phyloP scores from a whole-genome alignment of 2,888 invertebrate genomes.

The Orchestes rusci region DNA sequence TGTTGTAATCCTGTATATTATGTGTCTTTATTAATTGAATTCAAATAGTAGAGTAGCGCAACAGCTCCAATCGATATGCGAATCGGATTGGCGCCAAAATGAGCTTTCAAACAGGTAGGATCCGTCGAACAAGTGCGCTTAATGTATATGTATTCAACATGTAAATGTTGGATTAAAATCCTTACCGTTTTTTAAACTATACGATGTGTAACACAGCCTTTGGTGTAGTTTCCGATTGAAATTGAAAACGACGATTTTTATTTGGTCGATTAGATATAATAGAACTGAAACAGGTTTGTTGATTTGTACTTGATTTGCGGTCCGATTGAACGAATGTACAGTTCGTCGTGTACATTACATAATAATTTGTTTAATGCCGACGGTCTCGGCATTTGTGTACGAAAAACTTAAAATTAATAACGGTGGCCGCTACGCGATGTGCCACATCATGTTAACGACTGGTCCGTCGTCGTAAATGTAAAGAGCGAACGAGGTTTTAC shows the following conservation, averaged over 20 bases:
- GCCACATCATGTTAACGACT: slow-evolving; percentile 49
- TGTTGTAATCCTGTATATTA: too few species aligned
- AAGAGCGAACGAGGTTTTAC: slow-evolving; percentile 14
- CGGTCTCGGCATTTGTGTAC: slow-evolving; percentile 38
- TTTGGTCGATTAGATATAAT: slow-evolving; percentile 35
- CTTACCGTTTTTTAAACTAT: slow-evolving; percentile 34
- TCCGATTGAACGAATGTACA: slow-evolving; percentile 30
- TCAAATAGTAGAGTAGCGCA: too few species aligned
- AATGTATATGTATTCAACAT: too few species aligned
- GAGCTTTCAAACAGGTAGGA: slow-evolving; percentile 27
- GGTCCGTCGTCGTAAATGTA: slow-evolving; percentile 29
- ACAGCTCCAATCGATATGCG: too few species aligned
- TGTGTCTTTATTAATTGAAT: too few species aligned
- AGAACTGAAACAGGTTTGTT: slow-evolving; percentile 38
- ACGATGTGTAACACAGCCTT: slow-evolving; percentile 39
- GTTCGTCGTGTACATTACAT: slow-evolving; percentile 41
- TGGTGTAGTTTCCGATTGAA: slow-evolving; percentile 33
- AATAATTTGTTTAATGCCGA: slow-evolving; percentile 41
- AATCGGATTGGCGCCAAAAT: slow-evolving; percentile 32
- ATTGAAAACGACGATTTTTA: slow-evolving; percentile 32
- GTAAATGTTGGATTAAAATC: too few species aligned
- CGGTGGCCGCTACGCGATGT: slow-evolving; percentile 45
- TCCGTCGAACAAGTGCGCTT: slow-evolving; percentile 33
- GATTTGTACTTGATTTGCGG: slow-evolving; percentile 43
- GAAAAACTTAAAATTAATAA: slow-evolving; percentile 43